Conservation (phyloP, 2,113 vertebrate species). For the Tympanuchus pallidicinctus region DNA sequence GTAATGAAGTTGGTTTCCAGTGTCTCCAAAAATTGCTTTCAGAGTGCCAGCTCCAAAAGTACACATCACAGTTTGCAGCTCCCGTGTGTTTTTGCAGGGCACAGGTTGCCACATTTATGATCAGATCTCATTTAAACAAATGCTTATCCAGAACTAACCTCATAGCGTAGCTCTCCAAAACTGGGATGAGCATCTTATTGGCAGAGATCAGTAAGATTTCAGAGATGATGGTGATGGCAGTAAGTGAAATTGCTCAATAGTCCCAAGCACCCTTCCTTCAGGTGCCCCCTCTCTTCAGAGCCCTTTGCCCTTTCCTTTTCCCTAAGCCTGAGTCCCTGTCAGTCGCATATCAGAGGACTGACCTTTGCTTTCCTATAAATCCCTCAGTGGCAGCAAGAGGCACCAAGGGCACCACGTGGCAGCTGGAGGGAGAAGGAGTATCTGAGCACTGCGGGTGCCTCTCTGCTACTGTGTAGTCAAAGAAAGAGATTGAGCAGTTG, state of each 20-base stretch:
- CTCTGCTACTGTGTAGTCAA: not conserved
- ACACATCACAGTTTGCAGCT: not conserved
- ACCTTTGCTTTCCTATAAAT: not conserved
- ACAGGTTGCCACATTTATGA: not conserved
- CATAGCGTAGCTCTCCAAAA: not conserved
- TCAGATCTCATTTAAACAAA: not conserved
- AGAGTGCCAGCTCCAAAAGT: not conserved
- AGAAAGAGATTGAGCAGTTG: accelerated
- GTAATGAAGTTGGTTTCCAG: not conserved
- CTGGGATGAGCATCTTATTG: too few relatives aligned
- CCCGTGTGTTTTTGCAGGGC: not conserved
- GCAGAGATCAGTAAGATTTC: not conserved
- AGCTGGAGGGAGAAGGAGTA: accelerated
- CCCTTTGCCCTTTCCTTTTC: not conserved
- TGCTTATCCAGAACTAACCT: not conserved
- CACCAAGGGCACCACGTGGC: accelerated
- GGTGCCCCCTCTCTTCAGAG: not conserved
- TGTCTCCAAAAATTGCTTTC: slow-evolving; percentile 7
- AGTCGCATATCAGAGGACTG: accelerated
- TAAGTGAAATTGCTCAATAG: not conserved
- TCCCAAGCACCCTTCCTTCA: not conserved
- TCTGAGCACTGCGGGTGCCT: not conserved
- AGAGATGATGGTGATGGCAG: not conserved
- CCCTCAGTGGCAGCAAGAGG: not conserved
- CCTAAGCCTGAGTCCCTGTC: not conserved